Conservation (phyloP, 2,888 invertebrate species). For the Ecdyonurus torrentis region DNA sequence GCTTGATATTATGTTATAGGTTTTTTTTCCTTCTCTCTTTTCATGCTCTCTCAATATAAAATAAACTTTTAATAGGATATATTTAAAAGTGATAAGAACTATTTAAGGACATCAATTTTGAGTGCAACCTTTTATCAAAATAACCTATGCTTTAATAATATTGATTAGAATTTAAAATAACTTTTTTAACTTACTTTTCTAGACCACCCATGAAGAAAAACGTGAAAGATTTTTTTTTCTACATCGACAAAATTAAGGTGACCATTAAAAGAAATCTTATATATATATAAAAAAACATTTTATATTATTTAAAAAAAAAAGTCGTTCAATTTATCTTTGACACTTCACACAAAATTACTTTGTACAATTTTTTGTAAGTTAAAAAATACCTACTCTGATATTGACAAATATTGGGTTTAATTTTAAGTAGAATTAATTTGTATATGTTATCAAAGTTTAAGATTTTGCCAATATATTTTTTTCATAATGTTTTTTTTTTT, state of each 20-base stretch:
- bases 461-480: no score
- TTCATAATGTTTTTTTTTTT: background rate
- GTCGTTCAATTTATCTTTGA: background rate
- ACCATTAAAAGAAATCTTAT: background rate
- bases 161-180: background rate
- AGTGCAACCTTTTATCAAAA: background rate
- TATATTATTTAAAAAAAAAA: background rate
- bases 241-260: background rate
- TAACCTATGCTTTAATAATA: background rate
- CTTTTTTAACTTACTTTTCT: background rate
- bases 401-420: background rate
- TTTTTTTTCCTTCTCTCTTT: no score
- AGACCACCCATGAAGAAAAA: background rate
- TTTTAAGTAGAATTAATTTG: background rate
- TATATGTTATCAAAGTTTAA: no score
- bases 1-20: no score
- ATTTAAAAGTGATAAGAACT: background rate
- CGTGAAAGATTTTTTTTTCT: no score
- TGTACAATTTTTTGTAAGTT: background rate
- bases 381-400: background rate
- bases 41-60: no score
- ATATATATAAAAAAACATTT: no score
- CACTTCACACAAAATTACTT: background rate
- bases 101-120: background rate
- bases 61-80: no score